Evolutionary conservation across 2,888 invertebrate genomes (phyloP), one percentile per base, ranked within the genome.

Genomic region (Antheraea yamamai): DNA sequence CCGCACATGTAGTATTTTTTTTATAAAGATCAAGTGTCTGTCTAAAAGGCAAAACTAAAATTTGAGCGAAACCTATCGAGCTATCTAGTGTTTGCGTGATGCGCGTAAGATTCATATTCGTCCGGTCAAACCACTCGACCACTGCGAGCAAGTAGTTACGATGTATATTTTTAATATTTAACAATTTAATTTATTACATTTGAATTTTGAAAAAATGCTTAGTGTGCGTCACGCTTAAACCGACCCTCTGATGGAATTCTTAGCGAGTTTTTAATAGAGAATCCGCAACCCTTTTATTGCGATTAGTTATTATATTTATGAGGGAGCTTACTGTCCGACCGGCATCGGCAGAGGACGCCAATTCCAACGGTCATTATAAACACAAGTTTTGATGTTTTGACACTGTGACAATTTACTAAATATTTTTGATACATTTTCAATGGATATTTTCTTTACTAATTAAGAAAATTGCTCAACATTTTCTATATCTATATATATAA

Each of bases 251-350:
- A 81, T 80, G 88, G 88, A 88, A 92, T 93, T 94, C 91, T 94
- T 93, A 87, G 87, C 79, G 91, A 93, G 89, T 95, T 94, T 94
- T 94, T 95, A 94, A 94, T 92, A 94, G 92, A 91, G 87, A 86
- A 81, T 86, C 91, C 89, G 86, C 94, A 94, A 95, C 94, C 94
- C 94, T 94, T 94, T 94, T 92, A 92, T 92, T 91, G 88, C 91
- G 92, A 95, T 95, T 94, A 94, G 92, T 93, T 93, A 94, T 94
- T 93, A 92, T 92, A 90, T 93, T 92, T 92, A 86, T 81, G 79
- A 81, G 85, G 88, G 89, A 84, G 70, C 75, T 66, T 77, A 80
- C 79, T 80, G 79, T 76, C 81, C 77, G 78, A 76, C 76, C 71
- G 66, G 76, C 75, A 75, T 72, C 73, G 68, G 73, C 73, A 70